Percentiles rank a stretch among this genome's conserved stretches.
phyloP scores from a whole-genome alignment of 30 jellyfish, hydroid and myxozoan species.

The Morbakka virulenta region DNA sequence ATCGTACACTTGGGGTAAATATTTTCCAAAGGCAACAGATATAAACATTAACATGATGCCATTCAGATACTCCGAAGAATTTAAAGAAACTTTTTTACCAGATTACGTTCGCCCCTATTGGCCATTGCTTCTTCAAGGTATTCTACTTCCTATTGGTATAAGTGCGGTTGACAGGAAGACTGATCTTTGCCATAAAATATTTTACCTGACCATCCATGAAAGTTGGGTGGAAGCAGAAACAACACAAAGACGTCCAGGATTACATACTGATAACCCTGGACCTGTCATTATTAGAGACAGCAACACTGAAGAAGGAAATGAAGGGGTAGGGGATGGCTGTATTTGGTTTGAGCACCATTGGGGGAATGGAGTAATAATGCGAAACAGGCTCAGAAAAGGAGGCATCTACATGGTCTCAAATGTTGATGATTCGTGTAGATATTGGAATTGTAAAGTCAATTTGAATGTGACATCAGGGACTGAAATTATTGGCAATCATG shows the following conservation, averaged over 20 bases:
- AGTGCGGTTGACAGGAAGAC: not conserved
- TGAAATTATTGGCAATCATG: slow-evolving; percentile 25
- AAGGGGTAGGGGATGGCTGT: no score
- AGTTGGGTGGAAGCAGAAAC: slow-evolving; percentile 27
- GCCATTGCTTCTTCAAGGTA: not conserved
- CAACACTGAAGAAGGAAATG: not conserved
- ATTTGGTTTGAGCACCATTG: slow-evolving; percentile 2
- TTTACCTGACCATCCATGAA: slow-evolving; percentile 58
- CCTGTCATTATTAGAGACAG: not conserved
- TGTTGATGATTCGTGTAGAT: slow-evolving; percentile 32
- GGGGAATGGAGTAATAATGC: no score
- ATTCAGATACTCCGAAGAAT: not conserved
- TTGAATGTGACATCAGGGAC: no score
- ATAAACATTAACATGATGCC: slow-evolving; percentile 72
- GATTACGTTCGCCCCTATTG: slow-evolving; percentile 4
- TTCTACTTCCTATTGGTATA: not conserved
- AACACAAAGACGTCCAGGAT: slow-evolving; percentile 63
- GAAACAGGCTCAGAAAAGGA: no score
- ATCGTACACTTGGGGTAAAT: no score
- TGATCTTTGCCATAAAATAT: slow-evolving; percentile 34
- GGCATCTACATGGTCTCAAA: slow-evolving; percentile 61
- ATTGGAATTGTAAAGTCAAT: slow-evolving; percentile 50
- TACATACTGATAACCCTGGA: slow-evolving; percentile 71
- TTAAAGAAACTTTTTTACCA: slow-evolving; percentile 24
- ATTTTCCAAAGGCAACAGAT: slow-evolving; percentile 40